Evolutionary conservation across 2,797 vertebrate genomes (phyloP), one percentile per base, ranked within the genome.

Genomic region (Phrynocephalus guinanensis): DNA sequence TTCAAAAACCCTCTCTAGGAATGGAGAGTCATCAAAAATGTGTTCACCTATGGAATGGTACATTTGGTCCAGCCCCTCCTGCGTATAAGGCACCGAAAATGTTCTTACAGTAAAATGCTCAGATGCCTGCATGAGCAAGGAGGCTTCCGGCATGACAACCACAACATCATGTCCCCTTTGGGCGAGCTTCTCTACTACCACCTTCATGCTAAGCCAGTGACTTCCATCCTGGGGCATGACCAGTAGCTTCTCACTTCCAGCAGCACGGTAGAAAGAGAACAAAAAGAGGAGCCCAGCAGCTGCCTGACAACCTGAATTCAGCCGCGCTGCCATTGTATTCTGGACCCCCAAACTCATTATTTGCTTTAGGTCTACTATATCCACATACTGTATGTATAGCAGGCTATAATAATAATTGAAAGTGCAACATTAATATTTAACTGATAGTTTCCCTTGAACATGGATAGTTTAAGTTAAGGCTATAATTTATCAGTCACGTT

Each of bases 141-240:
- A 97, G 71, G 96, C 13, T 50, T 98, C 97, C 0, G 98, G 98
- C 3, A 97, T 96, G 7, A 99, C 88, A 0, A 97, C 97, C 0
- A 97, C 93, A 0, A 98, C 94, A 3, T 93, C 90, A 0, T 99
- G 98, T 0, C 98, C 98, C 87, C 95, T 97, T 0, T 94, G 93
- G 13, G 96, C 91, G 89, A 99, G 95, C 76, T 93, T 95, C 86
- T 98, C 96, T 15, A 96, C 91, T 13, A 98, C 93, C 0, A 96
- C 93, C 75, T 96, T 94, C 24, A 98, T 90, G 7, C 96, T 98
- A 52, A 98, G 91, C 98, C 98, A 98, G 52, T 98, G 98, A 88
- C 98, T 98, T 84, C 98, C 98, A 87, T 98, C 98, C 96, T 97
- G 96, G 1, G 98, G 98, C 24, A 98, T 13, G 38, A 98, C 98